phyloP scores from a whole-genome alignment of 2,113 vertebrate species.

The Seriola aureovittata region DNA sequence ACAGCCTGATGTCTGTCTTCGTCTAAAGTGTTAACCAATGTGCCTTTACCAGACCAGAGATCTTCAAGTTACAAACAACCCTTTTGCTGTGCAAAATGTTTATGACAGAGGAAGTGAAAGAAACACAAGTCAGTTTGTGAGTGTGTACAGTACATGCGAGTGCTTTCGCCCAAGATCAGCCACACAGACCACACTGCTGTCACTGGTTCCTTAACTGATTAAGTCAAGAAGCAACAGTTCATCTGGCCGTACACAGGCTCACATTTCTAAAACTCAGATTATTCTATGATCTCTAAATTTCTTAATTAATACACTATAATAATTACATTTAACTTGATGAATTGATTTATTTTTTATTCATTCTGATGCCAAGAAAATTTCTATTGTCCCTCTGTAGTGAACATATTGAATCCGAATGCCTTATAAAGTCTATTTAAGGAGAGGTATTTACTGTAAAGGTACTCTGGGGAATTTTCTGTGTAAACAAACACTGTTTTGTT shows the following conservation, averaged over 20 bases:
- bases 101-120: conserved; percentile 49
- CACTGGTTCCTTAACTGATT: neutral
- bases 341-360: neutral
- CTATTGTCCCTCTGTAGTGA: neutral
- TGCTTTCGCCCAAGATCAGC: conserved; percentile 9
- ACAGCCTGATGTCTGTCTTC: neutral
- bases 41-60: neutral
- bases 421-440: conserved; percentile 19
- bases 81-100: conserved; percentile 26
- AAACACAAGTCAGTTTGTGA: neutral
- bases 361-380: conserved; percentile 6
- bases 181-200: conserved; percentile 53
- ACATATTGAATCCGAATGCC: conserved; percentile 6
- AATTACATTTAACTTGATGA: neutral
- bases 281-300: neutral
- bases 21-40: neutral
- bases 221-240: neutral
- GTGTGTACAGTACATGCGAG: neutral
- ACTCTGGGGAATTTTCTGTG: conserved; percentile 33
- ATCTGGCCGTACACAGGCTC: neutral
- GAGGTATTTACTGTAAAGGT: conserved; percentile 24
- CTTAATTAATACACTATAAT: neutral
- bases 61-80: neutral
- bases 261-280: neutral
- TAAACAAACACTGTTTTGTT: conserved; percentile 54